These are phyloP conservation scores for Phytoseiulus persimilis DNA, from an alignment of 2,888 invertebrate genomes.

Conservation along the genomic window DNA sequence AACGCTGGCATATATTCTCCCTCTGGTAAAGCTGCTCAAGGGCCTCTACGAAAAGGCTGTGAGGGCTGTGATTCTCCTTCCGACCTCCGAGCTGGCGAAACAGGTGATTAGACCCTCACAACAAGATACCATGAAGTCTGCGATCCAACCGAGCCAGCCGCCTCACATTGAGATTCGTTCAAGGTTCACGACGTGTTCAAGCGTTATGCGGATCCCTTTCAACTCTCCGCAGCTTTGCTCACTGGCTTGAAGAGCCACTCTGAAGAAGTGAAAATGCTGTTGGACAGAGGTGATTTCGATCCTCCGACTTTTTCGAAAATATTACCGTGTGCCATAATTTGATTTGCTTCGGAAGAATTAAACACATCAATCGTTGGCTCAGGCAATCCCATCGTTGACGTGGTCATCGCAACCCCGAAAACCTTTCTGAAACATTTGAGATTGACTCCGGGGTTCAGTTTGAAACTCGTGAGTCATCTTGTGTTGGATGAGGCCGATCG, in stretches of 20 bases:
- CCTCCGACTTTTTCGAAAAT: no score
- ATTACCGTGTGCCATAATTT: no score
- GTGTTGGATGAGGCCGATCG: conserved; percentile 96
- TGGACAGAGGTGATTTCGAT: not conserved
- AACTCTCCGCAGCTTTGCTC: not conserved
- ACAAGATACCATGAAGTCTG: no score
- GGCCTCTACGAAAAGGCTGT: conserved; percentile 60
- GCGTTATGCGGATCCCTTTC: not conserved
- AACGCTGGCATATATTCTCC: conserved; percentile 85
- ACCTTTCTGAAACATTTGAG: conserved; percentile 55
- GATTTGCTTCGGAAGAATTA: not conserved
- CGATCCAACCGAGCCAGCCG: no score
- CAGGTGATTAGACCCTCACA: conserved; percentile 77
- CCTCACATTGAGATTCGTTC: conserved; percentile 51
- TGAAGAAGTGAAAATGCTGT: conserved; percentile 6
- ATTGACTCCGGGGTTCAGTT: conserved; percentile 48
- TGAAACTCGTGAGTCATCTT: conserved; percentile 58
- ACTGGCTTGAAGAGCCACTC: conserved; percentile 15
- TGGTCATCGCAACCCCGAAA: conserved; percentile 55
- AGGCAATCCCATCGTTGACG: conserved; percentile 50
- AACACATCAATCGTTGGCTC: conserved; percentile 40
- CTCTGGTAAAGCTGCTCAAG: conserved; percentile 68
- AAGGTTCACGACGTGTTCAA: conserved; percentile 19
- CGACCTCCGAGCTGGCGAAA: conserved; percentile 78
- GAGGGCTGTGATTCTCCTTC: conserved; percentile 78